A percentile compares a stretch with the other conserved stretches of the same genome.
Evolutionary conservation across 2,888 invertebrate species (phyloP).

Genomic region (Apamea sordens): DNA sequence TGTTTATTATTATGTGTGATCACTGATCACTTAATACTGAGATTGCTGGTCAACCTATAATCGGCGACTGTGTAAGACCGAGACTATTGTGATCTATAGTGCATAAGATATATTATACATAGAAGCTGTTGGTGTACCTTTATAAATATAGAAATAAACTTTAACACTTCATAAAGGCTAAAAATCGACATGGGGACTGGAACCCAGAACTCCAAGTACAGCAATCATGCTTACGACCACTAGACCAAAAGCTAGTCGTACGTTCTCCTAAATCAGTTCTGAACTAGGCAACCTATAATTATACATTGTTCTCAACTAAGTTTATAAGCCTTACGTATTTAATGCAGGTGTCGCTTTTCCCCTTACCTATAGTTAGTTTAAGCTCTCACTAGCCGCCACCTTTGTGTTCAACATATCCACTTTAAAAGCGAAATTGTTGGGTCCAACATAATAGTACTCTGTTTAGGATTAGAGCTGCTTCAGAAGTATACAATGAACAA

Average conservation of each 20-base stretch:
- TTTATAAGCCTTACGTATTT: constrained; percentile 38
- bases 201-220: too few relatives aligned
- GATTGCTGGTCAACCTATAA: too few relatives aligned
- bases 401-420: constrained; percentile 55
- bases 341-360: constrained; percentile 47
- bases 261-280: background rate
- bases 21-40: too few relatives aligned
- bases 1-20: too few relatives aligned
- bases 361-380: constrained; percentile 40
- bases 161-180: too few relatives aligned
- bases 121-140: too few relatives aligned
- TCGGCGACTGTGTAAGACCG: too few relatives aligned
- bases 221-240: background rate
- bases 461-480: constrained; percentile 40
- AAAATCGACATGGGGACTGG: too few relatives aligned
- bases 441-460: constrained; percentile 46
- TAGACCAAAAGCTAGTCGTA: background rate
- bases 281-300: constrained; percentile 13
- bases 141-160: too few relatives aligned
- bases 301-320: constrained; percentile 25
- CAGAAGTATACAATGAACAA: constrained; percentile 29
- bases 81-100: too few relatives aligned
- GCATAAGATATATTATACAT: too few relatives aligned
- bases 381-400: constrained; percentile 36
- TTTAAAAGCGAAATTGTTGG: constrained; percentile 44